phyloP scores from a whole-genome alignment of 2,888 invertebrate genomes.

The Stenodema calcarata region DNA sequence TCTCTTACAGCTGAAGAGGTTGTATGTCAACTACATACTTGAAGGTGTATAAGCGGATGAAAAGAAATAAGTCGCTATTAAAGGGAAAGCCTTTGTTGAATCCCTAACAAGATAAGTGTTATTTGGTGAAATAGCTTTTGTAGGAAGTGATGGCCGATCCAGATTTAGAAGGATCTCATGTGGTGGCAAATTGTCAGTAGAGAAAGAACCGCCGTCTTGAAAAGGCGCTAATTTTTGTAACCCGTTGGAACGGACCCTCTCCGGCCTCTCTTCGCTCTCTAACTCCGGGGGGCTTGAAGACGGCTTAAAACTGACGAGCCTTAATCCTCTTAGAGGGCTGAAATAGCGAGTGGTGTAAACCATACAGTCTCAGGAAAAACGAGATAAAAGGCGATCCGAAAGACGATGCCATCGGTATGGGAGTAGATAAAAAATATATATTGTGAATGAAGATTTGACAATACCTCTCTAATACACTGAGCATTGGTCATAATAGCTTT shows the following conservation, averaged over 20 bases:
- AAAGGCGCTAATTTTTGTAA: constrained; percentile 28
- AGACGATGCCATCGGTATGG: neutral
- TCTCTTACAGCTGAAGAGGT: neutral
- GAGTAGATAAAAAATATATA: neutral
- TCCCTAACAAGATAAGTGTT: constrained; percentile 16
- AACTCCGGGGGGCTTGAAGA: neutral
- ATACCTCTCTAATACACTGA: neutral
- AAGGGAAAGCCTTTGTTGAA: constrained; percentile 18
- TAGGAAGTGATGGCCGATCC: neutral
- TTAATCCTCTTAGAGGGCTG: constrained; percentile 24
- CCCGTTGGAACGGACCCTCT: neutral
- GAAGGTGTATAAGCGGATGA: constrained; percentile 9
- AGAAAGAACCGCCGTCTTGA: constrained; percentile 5
- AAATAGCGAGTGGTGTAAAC: constrained; percentile 37
- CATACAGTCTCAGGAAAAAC: constrained; percentile 26
- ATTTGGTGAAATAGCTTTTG: constrained; percentile 1
- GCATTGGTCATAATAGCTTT: neutral
- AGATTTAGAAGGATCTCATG: constrained; percentile 25
- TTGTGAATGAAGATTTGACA: neutral
- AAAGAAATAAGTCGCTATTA: neutral
- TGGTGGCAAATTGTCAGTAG: constrained; percentile 32
- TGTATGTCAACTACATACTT: constrained; percentile 1
- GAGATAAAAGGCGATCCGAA: neutral
- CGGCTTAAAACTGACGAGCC: constrained; percentile 25
- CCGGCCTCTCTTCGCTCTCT: neutral